These are phyloP conservation scores for Actias luna DNA, from an alignment of 2,888 invertebrate genomes.

Conservation along the genomic window DNA sequence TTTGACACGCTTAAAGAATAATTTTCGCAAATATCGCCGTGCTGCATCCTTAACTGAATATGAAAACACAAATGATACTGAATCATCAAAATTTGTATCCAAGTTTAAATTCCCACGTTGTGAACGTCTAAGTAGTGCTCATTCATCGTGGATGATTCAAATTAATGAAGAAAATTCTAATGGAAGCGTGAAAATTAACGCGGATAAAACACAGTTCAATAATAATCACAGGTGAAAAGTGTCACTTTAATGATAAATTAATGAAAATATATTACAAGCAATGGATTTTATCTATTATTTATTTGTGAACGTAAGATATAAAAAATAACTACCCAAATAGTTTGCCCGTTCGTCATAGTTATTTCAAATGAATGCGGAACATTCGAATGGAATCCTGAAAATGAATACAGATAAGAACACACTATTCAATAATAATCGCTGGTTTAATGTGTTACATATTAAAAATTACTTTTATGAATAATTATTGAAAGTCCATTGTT, in stretches of 20 bases:
- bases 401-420: no score
- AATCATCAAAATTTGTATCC: slow-evolving; percentile 44
- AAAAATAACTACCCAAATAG: no score
- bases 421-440: no score
- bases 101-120: slow-evolving; percentile 61
- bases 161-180: slow-evolving; percentile 53
- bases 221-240: neutral
- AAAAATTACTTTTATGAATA: no score
- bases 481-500: no score
- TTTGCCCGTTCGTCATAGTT: no score
- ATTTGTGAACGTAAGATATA: neutral
- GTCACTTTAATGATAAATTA: neutral
- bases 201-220: neutral
- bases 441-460: no score
- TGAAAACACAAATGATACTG: slow-evolving; percentile 33
- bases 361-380: no score
- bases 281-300: neutral
- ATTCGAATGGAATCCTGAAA: no score
- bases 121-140: slow-evolving; percentile 37
- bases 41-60: slow-evolving; percentile 32
- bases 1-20: slow-evolving; percentile 50
- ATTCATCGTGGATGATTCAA: slow-evolving; percentile 43
- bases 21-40: slow-evolving; percentile 48
- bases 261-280: neutral
- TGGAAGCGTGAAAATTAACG: slow-evolving; percentile 28